Percentiles rank a stretch among this genome's conserved stretches.
Evolutionary conservation across 2,797 vertebrate genomes (phyloP).

Genomic region (Taeniopygia guttata): DNA sequence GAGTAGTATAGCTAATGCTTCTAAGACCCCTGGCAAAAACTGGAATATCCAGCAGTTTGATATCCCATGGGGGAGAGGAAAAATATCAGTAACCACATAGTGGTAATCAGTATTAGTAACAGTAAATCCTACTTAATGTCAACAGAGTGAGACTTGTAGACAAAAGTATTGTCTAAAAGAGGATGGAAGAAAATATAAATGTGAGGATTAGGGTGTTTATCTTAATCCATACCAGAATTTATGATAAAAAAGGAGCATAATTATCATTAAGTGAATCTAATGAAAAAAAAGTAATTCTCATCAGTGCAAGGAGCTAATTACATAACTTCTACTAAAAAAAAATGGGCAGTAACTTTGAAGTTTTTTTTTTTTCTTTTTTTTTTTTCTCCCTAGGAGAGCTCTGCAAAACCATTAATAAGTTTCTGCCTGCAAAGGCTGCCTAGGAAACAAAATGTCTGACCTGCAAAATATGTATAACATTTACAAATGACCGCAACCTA

Average conservation of each 20-base stretch:
- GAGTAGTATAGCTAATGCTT: not conserved
- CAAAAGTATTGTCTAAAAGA: not conserved
- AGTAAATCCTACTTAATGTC: not conserved
- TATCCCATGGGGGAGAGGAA: not conserved
- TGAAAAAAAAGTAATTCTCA: not conserved
- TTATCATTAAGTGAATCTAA: not conserved
- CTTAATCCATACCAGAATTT: not conserved
- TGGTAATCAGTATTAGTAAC: not conserved
- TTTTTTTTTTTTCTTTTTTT: not conserved
- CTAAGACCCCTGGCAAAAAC: not conserved
- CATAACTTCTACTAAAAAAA: too few species aligned
- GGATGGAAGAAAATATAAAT: not conserved
- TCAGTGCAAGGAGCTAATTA: not conserved
- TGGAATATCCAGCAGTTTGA: not conserved
- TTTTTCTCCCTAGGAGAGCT: not conserved
- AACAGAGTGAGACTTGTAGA: not conserved
- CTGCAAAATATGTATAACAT: not conserved
- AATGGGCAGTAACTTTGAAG: not conserved
- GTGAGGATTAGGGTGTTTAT: not conserved
- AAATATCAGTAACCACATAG: not conserved
- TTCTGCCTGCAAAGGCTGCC: not conserved
- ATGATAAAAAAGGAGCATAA: not conserved
- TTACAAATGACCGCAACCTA: not conserved
- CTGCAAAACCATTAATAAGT: not conserved
- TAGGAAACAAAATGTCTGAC: not conserved